Evolutionary conservation across 2,888 invertebrate genomes (phyloP).

Genomic region (Dryobotodes eremita): DNA sequence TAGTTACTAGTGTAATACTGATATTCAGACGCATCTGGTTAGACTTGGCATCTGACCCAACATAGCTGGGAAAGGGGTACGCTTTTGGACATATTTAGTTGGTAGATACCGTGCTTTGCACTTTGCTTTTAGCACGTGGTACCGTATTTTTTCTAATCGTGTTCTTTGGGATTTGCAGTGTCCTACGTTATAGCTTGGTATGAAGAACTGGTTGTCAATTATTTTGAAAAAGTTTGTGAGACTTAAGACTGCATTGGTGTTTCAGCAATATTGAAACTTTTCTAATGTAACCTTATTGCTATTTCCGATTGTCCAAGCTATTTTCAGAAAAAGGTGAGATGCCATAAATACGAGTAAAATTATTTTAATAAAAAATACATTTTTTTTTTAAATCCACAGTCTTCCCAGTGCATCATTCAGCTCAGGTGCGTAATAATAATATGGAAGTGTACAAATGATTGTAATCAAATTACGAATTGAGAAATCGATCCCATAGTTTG

Average conservation of each 20-base stretch:
- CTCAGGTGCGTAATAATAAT: not conserved
- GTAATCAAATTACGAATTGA: no score
- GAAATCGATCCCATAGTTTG: not conserved
- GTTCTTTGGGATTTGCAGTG: not conserved
- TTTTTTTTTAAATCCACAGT: no score
- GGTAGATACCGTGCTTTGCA: not conserved
- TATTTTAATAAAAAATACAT: no score
- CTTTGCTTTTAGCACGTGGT: slow-evolving; percentile 17
- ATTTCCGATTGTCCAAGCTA: not conserved
- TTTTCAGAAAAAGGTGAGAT: not conserved
- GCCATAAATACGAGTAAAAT: not conserved
- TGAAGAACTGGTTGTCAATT: not conserved
- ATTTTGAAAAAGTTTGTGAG: not conserved
- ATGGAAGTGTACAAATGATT: not conserved
- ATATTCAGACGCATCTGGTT: slow-evolving; percentile 34
- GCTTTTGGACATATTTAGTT: not conserved
- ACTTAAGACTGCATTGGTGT: not conserved
- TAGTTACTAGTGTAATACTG: slow-evolving; percentile 32
- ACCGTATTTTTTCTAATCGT: not conserved
- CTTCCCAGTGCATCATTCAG: not conserved
- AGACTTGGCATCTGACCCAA: not conserved
- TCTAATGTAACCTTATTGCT: not conserved
- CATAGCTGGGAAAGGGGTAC: slow-evolving; percentile 19
- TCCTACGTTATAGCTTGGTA: not conserved
- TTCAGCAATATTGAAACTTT: not conserved